Evolutionary conservation across 2,797 vertebrate species (phyloP).

Genomic region (Ceryle rudis): DNA sequence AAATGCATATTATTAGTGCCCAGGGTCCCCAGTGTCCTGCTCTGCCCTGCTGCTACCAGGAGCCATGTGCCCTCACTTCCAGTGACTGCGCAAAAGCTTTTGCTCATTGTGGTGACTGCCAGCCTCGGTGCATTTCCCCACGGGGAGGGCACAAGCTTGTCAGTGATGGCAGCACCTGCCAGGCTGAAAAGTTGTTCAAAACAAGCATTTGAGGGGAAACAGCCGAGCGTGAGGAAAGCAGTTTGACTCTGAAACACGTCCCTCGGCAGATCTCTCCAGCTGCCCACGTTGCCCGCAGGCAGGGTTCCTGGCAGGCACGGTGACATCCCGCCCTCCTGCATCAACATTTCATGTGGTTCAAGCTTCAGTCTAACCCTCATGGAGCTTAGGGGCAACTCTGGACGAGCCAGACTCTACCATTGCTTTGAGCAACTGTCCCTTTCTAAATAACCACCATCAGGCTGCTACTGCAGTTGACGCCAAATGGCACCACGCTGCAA

Average conservation of each 20-base stretch:
- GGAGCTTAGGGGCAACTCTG: background rate
- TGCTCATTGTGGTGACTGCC: background rate
- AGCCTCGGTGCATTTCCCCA: background rate
- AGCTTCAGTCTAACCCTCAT: background rate
- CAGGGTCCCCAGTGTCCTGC: background rate
- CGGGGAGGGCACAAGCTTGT: accelerated
- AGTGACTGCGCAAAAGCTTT: background rate
- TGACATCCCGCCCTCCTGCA: background rate
- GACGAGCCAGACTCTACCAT: background rate
- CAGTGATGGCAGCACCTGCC: background rate
- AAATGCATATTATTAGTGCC: background rate
- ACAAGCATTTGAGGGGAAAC: background rate
- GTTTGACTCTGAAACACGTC: background rate
- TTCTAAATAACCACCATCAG: background rate
- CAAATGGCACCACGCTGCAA: background rate
- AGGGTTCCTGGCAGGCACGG: background rate
- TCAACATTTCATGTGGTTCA: background rate
- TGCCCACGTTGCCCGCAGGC: background rate
- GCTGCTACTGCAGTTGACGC: background rate
- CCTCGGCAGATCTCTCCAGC: background rate
- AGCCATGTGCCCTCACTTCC: background rate
- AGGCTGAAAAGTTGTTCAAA: background rate
- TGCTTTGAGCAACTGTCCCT: background rate
- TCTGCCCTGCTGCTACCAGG: background rate
- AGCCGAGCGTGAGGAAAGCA: background rate